phyloP scores from a whole-genome alignment of 2,797 vertebrate species.

The Sparidentex hasta region DNA sequence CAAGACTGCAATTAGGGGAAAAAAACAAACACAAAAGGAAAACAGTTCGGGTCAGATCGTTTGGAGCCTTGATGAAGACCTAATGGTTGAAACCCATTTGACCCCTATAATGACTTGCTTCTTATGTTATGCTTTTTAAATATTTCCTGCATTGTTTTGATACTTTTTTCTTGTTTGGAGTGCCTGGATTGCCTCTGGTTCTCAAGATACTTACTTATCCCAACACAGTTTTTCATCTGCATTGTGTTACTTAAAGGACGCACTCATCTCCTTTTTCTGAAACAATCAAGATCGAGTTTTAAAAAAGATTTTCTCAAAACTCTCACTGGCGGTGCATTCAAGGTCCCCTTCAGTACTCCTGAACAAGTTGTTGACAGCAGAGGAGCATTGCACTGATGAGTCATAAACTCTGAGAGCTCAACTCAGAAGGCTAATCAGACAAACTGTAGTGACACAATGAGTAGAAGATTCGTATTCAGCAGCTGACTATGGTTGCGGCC shows the following conservation, averaged over 20 bases:
- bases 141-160: too few species aligned
- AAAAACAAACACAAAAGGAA: neutral
- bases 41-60: too few species aligned
- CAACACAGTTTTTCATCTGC: too few species aligned
- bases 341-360: constrained; percentile 18
- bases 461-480: neutral
- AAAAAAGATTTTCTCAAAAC: constrained; percentile 7
- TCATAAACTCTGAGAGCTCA: constrained; percentile 5
- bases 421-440: constrained; percentile 11
- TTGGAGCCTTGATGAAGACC: too few species aligned
- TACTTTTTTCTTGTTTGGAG: too few species aligned
- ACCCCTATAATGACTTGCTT: too few species aligned
- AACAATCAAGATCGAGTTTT: neutral
- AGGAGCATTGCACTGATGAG: constrained; percentile 1
- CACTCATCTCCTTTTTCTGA: neutral
- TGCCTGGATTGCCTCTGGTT: too few species aligned
- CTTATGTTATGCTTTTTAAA: too few species aligned
- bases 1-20: neutral
- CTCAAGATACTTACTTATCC: too few species aligned
- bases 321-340: constrained; percentile 30
- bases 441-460: neutral
- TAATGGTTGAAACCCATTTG: too few species aligned
- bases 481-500: too few species aligned
- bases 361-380: constrained; percentile 5
- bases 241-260: too few species aligned